Evolutionary conservation across 2,113 vertebrate species (phyloP), one percentile per base, ranked within the genome.

Genomic region (Hippocampus guttulatus): DNA sequence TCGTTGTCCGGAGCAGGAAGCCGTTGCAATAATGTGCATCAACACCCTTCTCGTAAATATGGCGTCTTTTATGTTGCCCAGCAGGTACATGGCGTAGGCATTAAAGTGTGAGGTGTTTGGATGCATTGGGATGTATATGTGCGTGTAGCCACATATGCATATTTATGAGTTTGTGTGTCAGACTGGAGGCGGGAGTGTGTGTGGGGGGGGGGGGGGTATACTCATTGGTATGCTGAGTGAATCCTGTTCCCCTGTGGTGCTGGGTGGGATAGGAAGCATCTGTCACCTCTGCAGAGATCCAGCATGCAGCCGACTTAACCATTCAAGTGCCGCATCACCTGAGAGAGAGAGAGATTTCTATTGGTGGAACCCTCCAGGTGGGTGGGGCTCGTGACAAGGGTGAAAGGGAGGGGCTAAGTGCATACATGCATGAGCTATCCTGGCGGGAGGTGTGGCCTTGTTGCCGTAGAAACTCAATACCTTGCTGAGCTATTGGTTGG

Each of bases 211-310:
- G 75, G 70, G 81, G 75, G 68, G 81, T 27, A 27, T 27, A 27
- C 85, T 95, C 94, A 95, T 96, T 95, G 94, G 94, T 95, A 96
- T 95, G 93, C 94, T 15, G 78, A 64, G 76, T 90, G 90, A 93
- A 91, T 60, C 91, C 88, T 85, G 92, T 93, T 92, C 90, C 94
- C 94, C 94, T 20, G 85, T 91, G 93, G 94, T 91, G 93, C 87
- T 85, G 70, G 92, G 91, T 92, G 93, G 93, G 94, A 91, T 92
- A 93, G 93, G 88, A 90, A 93, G 95, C 94, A 93, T 95, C 95
- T 95, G 94, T 90, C 92, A 92, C 89, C 92, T 79, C 92, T 92
- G 88, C 91, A 87, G 93, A 91, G 92, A 90, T 90, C 84, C 89
- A 89, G 90, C 89, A 86, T 82, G 80, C 92, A 84, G 82, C 92